Percentiles rank a stretch among this genome's conserved stretches.
Evolutionary conservation across 1,140 invertebrate genomes (phyloP).

Genomic region (Aphidius gifuensis): DNA sequence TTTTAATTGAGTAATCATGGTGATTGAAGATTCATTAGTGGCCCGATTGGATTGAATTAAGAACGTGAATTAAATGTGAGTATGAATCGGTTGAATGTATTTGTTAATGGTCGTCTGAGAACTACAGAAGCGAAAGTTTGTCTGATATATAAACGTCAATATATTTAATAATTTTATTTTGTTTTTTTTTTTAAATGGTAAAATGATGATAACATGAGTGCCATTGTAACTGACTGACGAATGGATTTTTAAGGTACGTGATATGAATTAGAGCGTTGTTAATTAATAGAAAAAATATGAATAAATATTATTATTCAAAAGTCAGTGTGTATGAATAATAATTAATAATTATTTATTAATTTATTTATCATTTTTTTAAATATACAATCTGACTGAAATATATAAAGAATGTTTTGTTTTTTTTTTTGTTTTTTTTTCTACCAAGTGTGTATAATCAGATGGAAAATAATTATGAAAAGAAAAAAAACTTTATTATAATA

Average conservation of each 20-base stretch:
- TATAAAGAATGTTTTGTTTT: slow-evolving; percentile 38
- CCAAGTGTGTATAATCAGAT: slow-evolving; percentile 19
- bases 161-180: slow-evolving; percentile 9
- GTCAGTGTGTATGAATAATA: slow-evolving; percentile 7
- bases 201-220: neutral
- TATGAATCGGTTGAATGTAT: slow-evolving; percentile 48
- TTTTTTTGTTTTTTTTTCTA: slow-evolving; percentile 34
- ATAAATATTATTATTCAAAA: no score
- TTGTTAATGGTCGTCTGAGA: slow-evolving; percentile 52
- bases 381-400: slow-evolving; percentile 20
- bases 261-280: neutral
- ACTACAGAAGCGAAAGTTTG: slow-evolving; percentile 43
- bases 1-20: slow-evolving; percentile 16
- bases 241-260: neutral
- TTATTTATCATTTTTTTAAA: neutral
- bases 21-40: slow-evolving; percentile 32
- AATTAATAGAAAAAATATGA: neutral
- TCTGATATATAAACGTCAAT: slow-evolving; percentile 17
- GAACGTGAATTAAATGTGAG: slow-evolving; percentile 38
- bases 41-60: slow-evolving; percentile 45
- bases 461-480: slow-evolving; percentile 19
- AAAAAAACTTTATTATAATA: neutral
- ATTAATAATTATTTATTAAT: slow-evolving; percentile 8
- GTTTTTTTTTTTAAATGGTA: neutral
- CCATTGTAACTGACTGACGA: slow-evolving; percentile 9